A percentile compares a stretch with the other conserved stretches of the same genome.
These are phyloP conservation scores for Rhabdomys pumilio DNA, from an alignment of 2,797 vertebrate species.

Conservation along the genomic window DNA sequence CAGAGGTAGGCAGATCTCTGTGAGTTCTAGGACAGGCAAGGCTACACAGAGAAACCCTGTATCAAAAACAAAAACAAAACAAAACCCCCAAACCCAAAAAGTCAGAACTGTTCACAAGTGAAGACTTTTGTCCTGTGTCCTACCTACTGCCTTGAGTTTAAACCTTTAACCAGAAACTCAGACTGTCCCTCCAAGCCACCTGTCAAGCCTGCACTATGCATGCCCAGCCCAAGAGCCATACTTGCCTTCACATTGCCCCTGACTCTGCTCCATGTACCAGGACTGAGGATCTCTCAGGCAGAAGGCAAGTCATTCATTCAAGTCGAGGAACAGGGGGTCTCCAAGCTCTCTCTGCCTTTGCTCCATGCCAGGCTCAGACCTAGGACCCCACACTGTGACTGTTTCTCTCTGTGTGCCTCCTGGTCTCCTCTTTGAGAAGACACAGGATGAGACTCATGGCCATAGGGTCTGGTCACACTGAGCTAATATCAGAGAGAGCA, in stretches of 20 bases:
- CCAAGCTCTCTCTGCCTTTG: not conserved
- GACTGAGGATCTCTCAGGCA: not conserved
- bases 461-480: not conserved
- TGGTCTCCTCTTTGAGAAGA: not conserved
- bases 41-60: not conserved
- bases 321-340: too few relatives aligned
- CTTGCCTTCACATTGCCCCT: not conserved
- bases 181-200: not conserved
- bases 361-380: not conserved
- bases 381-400: not conserved
- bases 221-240: not conserved
- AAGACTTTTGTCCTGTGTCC: not conserved
- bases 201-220: not conserved
- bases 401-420: not conserved
- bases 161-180: not conserved
- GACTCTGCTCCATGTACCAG: not conserved
- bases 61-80: too few relatives aligned
- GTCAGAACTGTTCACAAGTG: not conserved
- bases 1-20: not conserved
- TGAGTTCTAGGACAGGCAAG: not conserved
- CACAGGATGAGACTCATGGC: not conserved
- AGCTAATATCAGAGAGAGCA: too few relatives aligned
- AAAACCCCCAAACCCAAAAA: not conserved
- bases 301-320: not conserved
- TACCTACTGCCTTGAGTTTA: not conserved